These are phyloP conservation scores for Epinotia nisella DNA, from an alignment of 2,888 invertebrate genomes.

Conservation along the genomic window DNA sequence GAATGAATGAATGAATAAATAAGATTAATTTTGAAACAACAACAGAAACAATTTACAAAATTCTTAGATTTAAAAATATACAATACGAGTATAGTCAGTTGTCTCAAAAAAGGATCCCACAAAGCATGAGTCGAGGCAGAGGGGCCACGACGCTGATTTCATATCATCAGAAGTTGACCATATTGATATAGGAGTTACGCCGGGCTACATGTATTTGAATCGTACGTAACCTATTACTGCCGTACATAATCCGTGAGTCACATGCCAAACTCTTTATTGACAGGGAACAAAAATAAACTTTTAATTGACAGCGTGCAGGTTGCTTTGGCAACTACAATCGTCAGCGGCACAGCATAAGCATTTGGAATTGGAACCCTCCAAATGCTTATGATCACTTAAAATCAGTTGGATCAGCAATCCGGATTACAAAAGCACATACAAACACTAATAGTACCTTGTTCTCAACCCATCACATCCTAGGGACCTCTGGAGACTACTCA, in stretches of 20 bases:
- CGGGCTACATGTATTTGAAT: background rate
- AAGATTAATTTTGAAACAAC: too few relatives aligned
- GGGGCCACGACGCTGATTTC: too few relatives aligned
- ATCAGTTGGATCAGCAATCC: background rate
- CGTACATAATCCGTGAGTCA: background rate
- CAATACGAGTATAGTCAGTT: too few relatives aligned
- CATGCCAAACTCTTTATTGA: background rate
- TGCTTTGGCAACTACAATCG: conserved; percentile 1
- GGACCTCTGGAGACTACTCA: background rate
- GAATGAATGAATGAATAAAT: too few relatives aligned
- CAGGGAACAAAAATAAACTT: background rate
- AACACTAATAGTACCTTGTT: too few relatives aligned
- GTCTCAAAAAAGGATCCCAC: too few relatives aligned
- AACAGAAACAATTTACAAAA: too few relatives aligned
- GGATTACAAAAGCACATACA: too few relatives aligned
- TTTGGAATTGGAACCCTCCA: too few relatives aligned
- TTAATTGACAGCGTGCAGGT: background rate
- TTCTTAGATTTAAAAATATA: too few relatives aligned
- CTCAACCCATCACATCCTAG: background rate
- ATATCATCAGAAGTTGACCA: background rate
- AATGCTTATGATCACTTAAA: background rate
- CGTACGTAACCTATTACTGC: background rate
- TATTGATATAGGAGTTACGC: background rate
- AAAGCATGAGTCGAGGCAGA: too few relatives aligned
- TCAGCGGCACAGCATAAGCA: too few relatives aligned